Percentiles rank a stretch among this genome's conserved stretches.
phyloP scores from a whole-genome alignment of 2,113 vertebrate species.

The Mirza zaza region DNA sequence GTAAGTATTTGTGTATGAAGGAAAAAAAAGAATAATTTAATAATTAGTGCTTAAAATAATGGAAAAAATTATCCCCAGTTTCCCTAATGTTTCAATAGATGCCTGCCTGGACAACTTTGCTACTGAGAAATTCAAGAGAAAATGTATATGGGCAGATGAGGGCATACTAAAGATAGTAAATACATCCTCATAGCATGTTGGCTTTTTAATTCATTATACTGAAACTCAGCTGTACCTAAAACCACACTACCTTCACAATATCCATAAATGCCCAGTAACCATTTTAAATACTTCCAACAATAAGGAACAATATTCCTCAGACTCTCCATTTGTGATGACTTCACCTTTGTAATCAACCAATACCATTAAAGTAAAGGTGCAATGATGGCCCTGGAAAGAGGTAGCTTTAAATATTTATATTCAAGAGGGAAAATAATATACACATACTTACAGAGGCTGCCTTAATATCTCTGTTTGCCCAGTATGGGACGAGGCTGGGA shows the following conservation, averaged over 20 bases:
- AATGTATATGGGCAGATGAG: not conserved
- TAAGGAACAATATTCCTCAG: not conserved
- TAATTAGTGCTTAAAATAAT: not conserved
- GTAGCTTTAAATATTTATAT: slow-evolving; percentile 13
- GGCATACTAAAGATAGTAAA: not conserved
- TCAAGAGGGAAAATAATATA: not conserved
- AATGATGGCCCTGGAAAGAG: not conserved
- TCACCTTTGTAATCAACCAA: not conserved
- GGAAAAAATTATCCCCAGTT: not conserved
- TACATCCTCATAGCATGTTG: not conserved
- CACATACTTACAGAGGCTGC: not conserved
- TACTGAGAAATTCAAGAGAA: not conserved
- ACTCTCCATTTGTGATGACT: not conserved
- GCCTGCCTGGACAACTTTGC: not conserved
- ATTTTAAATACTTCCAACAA: not conserved
- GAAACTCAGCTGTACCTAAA: slow-evolving; percentile 6
- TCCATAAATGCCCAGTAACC: not conserved
- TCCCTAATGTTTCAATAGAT: not conserved
- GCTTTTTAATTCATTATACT: slow-evolving; percentile 34
- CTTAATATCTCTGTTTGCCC: not conserved
- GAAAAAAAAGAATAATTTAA: not conserved
- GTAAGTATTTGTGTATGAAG: too few relatives aligned
- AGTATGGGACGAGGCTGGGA: not conserved
- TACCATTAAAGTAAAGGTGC: not conserved
- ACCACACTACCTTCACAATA: not conserved